Evolutionary conservation across 1,140 invertebrate genomes (phyloP).

Genomic region (Tetramorium simillimum): DNA sequence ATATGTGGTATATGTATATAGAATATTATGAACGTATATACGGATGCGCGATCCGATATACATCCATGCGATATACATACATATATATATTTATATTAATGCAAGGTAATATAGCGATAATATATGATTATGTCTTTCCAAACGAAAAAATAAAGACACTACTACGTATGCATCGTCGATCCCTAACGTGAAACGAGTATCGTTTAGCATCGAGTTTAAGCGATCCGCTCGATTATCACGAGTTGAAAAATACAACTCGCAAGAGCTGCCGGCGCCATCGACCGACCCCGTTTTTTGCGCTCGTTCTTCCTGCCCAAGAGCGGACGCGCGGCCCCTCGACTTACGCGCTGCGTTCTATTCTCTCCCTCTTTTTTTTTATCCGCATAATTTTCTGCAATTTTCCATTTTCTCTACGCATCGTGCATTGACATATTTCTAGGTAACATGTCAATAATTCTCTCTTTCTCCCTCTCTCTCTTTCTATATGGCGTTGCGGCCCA

Average conservation of each 20-base stretch:
- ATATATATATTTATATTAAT: conserved; percentile 68
- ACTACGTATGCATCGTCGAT: conserved; percentile 73
- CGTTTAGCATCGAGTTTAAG: conserved; percentile 61
- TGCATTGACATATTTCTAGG: neutral
- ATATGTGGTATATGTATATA: conserved; percentile 20
- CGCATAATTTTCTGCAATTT: conserved; percentile 42
- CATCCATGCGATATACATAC: conserved; percentile 48
- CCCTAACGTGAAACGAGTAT: conserved; percentile 73
- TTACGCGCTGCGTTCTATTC: conserved; percentile 51
- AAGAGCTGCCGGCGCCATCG: conserved; percentile 41
- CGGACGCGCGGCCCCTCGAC: conserved; percentile 64
- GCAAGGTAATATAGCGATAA: conserved; percentile 75
- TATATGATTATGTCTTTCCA: conserved; percentile 74
- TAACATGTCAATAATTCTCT: neutral
- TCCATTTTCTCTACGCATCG: conserved; percentile 4
- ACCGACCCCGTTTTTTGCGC: conserved; percentile 41
- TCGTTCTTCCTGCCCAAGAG: conserved; percentile 55
- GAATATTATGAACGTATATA: conserved; percentile 44
- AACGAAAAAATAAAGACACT: conserved; percentile 67
- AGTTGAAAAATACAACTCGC: conserved; percentile 68
- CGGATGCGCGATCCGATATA: conserved; percentile 17
- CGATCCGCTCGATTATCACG: conserved; percentile 40
- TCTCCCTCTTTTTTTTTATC: conserved; percentile 56
- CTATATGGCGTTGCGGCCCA: conserved; percentile 46
- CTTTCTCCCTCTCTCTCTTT: conserved; percentile 14